Evolutionary conservation across 2,113 vertebrate genomes (phyloP), one percentile per base, ranked within the genome.

Genomic region (Craseonycteris thonglongyai): DNA sequence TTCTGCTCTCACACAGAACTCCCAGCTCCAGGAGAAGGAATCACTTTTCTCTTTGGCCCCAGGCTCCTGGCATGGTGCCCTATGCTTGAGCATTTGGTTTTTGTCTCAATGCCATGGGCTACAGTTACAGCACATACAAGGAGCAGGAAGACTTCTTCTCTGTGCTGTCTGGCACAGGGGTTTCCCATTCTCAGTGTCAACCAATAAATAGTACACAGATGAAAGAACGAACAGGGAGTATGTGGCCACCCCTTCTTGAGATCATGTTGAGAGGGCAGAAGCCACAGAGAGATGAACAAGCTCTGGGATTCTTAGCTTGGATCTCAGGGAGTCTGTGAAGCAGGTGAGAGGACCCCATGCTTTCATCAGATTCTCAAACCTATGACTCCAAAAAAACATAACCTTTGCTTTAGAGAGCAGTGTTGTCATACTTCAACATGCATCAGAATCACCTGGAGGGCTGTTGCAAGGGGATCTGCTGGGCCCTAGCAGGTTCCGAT

Each of bases 11-110:
- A 85, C 74, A 90, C 38, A 81, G 28, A 90, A 58, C 28, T 94
- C 71, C 81, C 71, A 92, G 63, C 35, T 91, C 74, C 33, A 91
- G 22, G 15, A 97, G 79, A 51, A 89, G 38, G 54, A 94, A 88
- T 79, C 58, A 74, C 54, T 93, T 65, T 94, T 81, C 38, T 93
- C 24, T 85, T 88, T 89, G 80, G 38, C 47, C 61, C 35, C 58
- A 91, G 49, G 91, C 8, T 49, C 45, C 91, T 89, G 78, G 68
- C 71, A 59, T 69, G 35, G n/a, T 72, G 86, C 78, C 47, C 35
- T 16, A 21, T 75, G 72, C 68, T 40, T 71, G 81, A 72, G 28
- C 74, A 82, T 33, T 91, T 95, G 69, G 18, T 74, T 95, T 90
- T 54, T 88, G 49, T 92, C 91, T 88, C 82, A 24, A 68, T 38